Conservation (phyloP, 1,140 invertebrate genomes). For the Pseudomyrmex gracilis region DNA sequence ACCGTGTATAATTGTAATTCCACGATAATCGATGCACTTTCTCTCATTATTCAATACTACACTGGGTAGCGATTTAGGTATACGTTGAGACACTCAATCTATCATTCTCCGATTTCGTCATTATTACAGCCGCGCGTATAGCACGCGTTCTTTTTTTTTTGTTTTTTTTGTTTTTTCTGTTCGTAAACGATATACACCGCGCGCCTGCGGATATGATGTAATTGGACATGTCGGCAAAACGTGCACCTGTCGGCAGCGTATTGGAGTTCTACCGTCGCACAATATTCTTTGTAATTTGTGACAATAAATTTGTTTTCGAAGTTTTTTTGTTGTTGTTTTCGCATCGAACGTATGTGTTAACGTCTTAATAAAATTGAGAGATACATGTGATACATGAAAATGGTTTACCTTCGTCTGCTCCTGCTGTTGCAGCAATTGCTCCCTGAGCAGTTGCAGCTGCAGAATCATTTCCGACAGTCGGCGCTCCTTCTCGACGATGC, state of each 20-base stretch:
- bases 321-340: too few relatives aligned
- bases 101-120: slow-evolving; percentile 41
- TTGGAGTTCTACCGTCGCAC: slow-evolving; percentile 7
- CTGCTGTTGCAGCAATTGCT: slow-evolving; percentile 90
- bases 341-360: not conserved
- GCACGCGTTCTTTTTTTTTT: slow-evolving; percentile 32
- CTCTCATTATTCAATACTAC: slow-evolving; percentile 42
- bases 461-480: slow-evolving; percentile 93
- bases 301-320: too few relatives aligned
- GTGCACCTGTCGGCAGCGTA: not conserved
- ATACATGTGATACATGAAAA: not conserved
- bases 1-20: slow-evolving; percentile 74
- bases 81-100: slow-evolving; percentile 31
- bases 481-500: slow-evolving; percentile 91
- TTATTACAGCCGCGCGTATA: not conserved
- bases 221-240: slow-evolving; percentile 9
- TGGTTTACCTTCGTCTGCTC: slow-evolving; percentile 84
- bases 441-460: slow-evolving; percentile 92
- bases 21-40: slow-evolving; percentile 53
- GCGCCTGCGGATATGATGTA: not conserved
- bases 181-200: slow-evolving; percentile 36
- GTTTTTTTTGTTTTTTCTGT: too few relatives aligned
- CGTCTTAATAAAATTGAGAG: not conserved
- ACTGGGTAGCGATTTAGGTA: slow-evolving; percentile 17
- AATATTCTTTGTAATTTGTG: not conserved